phyloP scores from a whole-genome alignment of 1,140 invertebrate species.

The Doryteuthis pealeii region DNA sequence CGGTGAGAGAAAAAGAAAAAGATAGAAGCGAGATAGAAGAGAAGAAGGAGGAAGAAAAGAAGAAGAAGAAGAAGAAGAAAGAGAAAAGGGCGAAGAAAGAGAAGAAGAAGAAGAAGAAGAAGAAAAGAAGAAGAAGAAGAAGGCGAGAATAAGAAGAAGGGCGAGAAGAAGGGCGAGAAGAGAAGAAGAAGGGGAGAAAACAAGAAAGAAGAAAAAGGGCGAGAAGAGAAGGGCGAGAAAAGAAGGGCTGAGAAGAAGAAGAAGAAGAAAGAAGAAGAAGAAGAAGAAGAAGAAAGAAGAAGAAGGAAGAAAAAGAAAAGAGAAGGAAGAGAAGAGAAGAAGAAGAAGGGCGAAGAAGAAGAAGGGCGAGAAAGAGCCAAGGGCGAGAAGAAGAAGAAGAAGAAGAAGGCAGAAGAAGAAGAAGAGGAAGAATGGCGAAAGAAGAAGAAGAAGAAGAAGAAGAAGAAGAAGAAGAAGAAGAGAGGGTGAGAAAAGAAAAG shows the following conservation, averaged over 20 bases:
- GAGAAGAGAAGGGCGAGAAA: not conserved
- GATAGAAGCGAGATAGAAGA: no score
- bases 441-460: not conserved
- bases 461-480: constrained; percentile 7
- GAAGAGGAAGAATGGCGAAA: constrained; percentile 10
- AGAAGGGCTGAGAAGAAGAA: not conserved
- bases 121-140: no score
- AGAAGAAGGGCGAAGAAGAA: not conserved
- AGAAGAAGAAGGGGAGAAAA: constrained; percentile 13
- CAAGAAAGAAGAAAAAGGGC: not conserved
- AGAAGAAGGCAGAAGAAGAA: not conserved
- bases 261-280: not conserved
- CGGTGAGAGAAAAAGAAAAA: no score
- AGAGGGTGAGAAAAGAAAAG: no score
- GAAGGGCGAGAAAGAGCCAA: not conserved
- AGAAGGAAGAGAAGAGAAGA: not conserved
- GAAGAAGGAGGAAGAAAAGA: no score
- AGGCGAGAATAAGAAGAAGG: constrained; percentile 9
- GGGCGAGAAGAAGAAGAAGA: not conserved
- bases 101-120: no score
- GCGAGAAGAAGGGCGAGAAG: not conserved
- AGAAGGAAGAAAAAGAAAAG: not conserved
- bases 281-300: not conserved
- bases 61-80: no score
- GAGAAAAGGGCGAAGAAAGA: no score